A percentile compares a stretch with the other conserved stretches of the same genome.
Conservation (phyloP, 2,113 vertebrate genomes). For the Petrocephalus zakoni region DNA sequence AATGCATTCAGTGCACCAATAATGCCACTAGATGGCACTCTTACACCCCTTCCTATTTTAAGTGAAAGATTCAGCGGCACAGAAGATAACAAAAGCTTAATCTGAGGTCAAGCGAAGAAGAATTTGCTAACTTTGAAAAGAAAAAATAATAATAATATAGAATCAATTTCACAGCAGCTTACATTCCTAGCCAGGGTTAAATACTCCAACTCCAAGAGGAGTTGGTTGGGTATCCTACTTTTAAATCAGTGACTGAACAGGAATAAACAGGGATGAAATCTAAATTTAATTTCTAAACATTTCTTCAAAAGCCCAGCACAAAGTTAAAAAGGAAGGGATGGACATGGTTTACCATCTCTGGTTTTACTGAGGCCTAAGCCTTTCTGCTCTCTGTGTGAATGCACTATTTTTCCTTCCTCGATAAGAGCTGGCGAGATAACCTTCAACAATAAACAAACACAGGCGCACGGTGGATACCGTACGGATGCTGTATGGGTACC, state of each 20-base stretch:
- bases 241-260: constrained; percentile 37
- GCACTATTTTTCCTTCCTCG: background rate
- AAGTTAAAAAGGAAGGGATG: background rate
- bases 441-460: background rate
- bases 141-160: constrained; percentile 31
- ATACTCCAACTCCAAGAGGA: constrained; percentile 14
- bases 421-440: background rate
- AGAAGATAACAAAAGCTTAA: constrained; percentile 9
- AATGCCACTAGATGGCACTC: constrained; percentile 52
- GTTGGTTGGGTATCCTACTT: constrained; percentile 40
- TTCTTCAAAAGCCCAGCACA: background rate
- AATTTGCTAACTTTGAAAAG: constrained; percentile 20
- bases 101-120: constrained; percentile 4
- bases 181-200: constrained; percentile 10
- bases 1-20: constrained; percentile 21
- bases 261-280: constrained; percentile 23
- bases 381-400: background rate
- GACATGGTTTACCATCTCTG: background rate
- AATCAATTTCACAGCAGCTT: constrained; percentile 32
- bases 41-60: background rate
- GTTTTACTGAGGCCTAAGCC: background rate
- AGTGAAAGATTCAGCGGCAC: background rate
- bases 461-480: background rate
- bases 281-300: background rate
- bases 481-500: too few relatives aligned